Evolutionary conservation across 2,113 vertebrate species (phyloP), one percentile per base, ranked within the genome.

Genomic region (Lepus timidus): DNA sequence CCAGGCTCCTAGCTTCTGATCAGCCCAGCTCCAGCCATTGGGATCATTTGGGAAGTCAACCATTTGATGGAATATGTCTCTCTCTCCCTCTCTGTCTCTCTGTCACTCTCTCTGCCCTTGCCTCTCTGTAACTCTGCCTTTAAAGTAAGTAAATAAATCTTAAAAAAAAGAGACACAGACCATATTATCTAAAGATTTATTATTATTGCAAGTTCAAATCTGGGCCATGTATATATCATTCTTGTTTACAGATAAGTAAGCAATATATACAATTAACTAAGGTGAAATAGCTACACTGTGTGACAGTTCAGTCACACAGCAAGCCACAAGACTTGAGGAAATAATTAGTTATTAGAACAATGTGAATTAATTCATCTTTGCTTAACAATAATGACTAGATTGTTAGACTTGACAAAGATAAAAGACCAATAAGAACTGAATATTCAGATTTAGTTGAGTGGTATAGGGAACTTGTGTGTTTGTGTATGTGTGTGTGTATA

Each of bases 311-410:
- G 31, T 1, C 1, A n/a, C 39, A 65, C 19, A 76, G 9, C 61
- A 39, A 92, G 71, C 11, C 49, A 88, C 19, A 49, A 29, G 49
- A 58, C 22, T 44, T 93, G 29, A 16, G 8, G 51, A 51, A 65
- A 52, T 82, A 9, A 67, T 68, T 86, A 81, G 33, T 82, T 93
- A 55, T 74, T 82, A 89, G 31, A 52, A 82, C 16, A 80, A 87
- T 11, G 4, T 74, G 67, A 91, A 31, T 73, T 74, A 82, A 29
- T 87, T 95, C 52, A 64, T 44, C 29, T 85, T 88, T 81, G 4
- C 10, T 73, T 67, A 91, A 33, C 6, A 90, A 27, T 83, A 91
- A 87, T 75, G 33, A 83, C 4, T 55, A 70, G 25, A n/a, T 49
- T 78, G 0, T 27, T 85, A 13, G 16, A 29, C 20, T 70, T 82